Base-by-base conservation (phyloP, 2,797 vertebrate species). In the Hozukius guyotensis region DNA sequence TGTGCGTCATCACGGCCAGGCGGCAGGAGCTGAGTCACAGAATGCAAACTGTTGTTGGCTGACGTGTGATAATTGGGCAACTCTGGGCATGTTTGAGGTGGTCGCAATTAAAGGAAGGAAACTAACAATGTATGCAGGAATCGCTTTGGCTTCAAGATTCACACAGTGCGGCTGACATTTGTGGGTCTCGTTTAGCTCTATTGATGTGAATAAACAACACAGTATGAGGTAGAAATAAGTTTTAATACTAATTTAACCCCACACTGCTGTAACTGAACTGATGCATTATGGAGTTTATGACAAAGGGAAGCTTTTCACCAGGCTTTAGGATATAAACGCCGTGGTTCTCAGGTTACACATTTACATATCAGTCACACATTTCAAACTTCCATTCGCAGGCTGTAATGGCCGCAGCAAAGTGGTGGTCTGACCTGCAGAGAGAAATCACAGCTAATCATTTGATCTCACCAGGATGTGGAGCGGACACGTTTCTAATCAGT, bases 1-100 rank as follows among this genome's bases (percentile, higher is more conserved):
- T 10, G 62, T 79, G 81, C 36, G 72, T 85, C 83, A 83, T 68
- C 36, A 9, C 4, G 7, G 60, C 52, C 59, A 9, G 42, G 80
- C 73, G 13, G 76, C 76, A 72, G 34, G 42, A 61, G 78, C 75
- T 81, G 78, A 85, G 69, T 87, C 84, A 86, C 80, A 59, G 72
- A 69, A 72, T 49, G 31, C 80, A 72, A 34, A 34, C 65, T 49
- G 73, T 73, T 27, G 34, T 73, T 71, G 69, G 66, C 49, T 70
- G 75, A 83, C 34, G 78, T 57, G 25, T 75, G 72, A 80, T 52
- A 79, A 72, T 49, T 22, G 14, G 9, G 20, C 49, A 53, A 53
- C n/a, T 53, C 49, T 53, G 18, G 59, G 18, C 68, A 52, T 75
- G 64, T 75, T 68, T 69, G 36, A 38, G 42, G 31, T 12, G 20